phyloP scores from a whole-genome alignment of 1,140 invertebrate species.

The Tribolium castaneum region DNA sequence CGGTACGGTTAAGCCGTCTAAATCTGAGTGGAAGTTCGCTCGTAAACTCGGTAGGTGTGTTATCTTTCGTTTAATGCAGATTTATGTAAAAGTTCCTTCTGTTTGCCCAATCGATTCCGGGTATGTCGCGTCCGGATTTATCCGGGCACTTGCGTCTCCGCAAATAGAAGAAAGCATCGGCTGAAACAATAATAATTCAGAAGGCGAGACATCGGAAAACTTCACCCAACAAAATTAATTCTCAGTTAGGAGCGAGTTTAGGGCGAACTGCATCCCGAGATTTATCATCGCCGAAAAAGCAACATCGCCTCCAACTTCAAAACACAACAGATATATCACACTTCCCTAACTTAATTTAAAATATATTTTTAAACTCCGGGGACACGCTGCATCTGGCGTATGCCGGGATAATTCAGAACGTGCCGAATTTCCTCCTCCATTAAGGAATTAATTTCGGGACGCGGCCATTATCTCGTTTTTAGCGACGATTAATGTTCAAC shows the following conservation, averaged over 20 bases:
- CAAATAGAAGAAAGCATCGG: background rate
- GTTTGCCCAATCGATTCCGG: constrained; percentile 10
- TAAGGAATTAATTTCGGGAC: constrained; percentile 25
- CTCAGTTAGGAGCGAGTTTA: constrained; percentile 19
- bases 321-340: constrained; percentile 16
- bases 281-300: constrained; percentile 25
- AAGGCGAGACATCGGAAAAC: constrained; percentile 4
- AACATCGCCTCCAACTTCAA: constrained; percentile 7
- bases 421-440: background rate
- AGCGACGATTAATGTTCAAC: constrained; percentile 26
- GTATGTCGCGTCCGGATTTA: background rate
- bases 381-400: constrained; percentile 5
- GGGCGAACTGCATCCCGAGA: constrained; percentile 17
- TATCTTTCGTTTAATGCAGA: constrained; percentile 33
- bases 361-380: constrained; percentile 17
- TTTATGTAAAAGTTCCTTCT: constrained; percentile 21
- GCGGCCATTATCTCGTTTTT: constrained; percentile 16
- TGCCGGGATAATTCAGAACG: background rate
- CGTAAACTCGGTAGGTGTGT: constrained; percentile 11
- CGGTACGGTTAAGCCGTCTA: background rate
- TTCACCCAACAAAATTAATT: constrained; percentile 15
- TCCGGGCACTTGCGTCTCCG: background rate
- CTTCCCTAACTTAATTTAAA: constrained; percentile 24
- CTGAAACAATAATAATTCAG: constrained; percentile 4
- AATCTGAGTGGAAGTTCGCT: constrained; percentile 3